phyloP scores from a whole-genome alignment of 2,888 invertebrate species.

The Lasius platythorax region DNA sequence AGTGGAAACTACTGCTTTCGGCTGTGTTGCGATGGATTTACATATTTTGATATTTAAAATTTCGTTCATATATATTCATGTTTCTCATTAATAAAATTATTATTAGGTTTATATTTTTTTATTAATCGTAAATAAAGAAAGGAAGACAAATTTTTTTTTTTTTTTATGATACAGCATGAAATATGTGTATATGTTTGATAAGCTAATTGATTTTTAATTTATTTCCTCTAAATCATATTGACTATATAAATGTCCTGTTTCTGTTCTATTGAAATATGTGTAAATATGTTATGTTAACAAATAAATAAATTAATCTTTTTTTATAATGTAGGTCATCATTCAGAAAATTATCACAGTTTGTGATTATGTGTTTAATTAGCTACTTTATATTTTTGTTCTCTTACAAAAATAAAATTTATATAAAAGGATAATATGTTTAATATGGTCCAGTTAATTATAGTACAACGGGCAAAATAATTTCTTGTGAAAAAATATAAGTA shows the following conservation, averaged over 20 bases:
- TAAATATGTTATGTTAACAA: neutral
- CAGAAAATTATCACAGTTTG: neutral
- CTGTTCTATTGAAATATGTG: neutral
- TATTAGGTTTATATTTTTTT: neutral
- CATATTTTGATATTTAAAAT: neutral
- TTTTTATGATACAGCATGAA: neutral
- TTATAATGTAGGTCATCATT: neutral
- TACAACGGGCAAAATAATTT: neutral
- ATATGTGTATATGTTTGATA: neutral
- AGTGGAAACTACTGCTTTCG: neutral
- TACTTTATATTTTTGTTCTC: neutral
- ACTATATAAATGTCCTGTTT: neutral
- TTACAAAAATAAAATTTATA: neutral
- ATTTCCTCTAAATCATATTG: neutral
- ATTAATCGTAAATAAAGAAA: neutral
- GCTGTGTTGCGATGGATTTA: neutral
- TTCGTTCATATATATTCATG: neutral
- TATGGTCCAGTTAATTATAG: neutral
- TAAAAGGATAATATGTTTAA: neutral
- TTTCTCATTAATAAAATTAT: slow-evolving; percentile 9
- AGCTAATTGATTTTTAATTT: neutral
- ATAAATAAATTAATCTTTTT: neutral
- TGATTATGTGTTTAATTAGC: neutral
- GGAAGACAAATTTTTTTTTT: neutral
- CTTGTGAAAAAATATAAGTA: neutral